These are phyloP conservation scores for Meghimatium bilineatum DNA, from an alignment of 2,888 invertebrate genomes.

Conservation along the genomic window DNA sequence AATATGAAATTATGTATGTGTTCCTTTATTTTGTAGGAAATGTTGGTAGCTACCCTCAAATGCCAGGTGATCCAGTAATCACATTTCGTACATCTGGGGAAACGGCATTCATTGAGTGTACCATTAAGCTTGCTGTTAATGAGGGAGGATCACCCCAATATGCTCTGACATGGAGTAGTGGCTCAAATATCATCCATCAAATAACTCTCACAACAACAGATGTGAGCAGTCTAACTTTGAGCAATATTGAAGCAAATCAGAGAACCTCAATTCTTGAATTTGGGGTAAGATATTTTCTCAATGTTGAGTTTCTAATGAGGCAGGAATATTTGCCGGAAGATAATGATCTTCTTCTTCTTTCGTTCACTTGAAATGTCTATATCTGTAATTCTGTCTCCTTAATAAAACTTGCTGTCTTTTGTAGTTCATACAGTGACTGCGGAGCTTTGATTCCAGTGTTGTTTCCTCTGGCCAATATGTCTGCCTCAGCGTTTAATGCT, in stretches of 20 bases:
- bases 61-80: constrained; percentile 45
- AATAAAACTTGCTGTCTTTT: no score
- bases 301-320: neutral
- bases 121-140: constrained; percentile 15
- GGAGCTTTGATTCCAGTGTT: no score
- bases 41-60: constrained; percentile 47
- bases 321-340: neutral
- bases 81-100: constrained; percentile 1
- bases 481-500: no score
- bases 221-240: constrained; percentile 28
- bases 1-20: no score
- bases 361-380: no score
- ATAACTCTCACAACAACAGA: neutral
- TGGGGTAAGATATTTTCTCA: constrained; percentile 49
- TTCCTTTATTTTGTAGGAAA: constrained; percentile 15
- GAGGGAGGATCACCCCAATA: constrained; percentile 45
- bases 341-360: no score
- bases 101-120: constrained; percentile 46
- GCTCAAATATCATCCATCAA: neutral
- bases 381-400: no score
- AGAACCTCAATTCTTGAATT: constrained; percentile 34
- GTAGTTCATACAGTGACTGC: no score
- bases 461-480: no score
- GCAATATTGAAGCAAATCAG: neutral
- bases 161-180: constrained; percentile 39